A percentile compares a stretch with the other conserved stretches of the same genome.
Evolutionary conservation across 2,888 invertebrate genomes (phyloP).

Genomic region (Thecocarcelia acutangulata): DNA sequence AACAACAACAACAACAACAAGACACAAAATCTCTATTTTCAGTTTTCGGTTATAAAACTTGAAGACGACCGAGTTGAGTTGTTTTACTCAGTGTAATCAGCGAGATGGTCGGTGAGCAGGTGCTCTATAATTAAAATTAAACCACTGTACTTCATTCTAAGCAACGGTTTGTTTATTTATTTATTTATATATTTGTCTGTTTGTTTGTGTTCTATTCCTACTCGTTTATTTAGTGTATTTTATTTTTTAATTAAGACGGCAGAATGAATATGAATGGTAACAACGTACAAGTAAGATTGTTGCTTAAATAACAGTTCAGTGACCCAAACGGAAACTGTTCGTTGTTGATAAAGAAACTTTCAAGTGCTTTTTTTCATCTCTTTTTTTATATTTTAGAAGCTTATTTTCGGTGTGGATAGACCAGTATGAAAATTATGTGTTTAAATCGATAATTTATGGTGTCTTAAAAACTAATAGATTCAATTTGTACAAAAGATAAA

Average conservation of each 20-base stretch:
- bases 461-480: too few species aligned
- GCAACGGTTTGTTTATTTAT: too few species aligned
- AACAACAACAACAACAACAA: conserved; percentile 10
- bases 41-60: conserved; percentile 19
- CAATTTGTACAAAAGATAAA: too few species aligned
- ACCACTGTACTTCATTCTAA: not conserved
- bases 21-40: conserved; percentile 2
- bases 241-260: not conserved
- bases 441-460: too few species aligned
- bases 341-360: not conserved
- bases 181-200: too few species aligned
- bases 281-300: not conserved
- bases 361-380: not conserved
- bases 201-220: too few species aligned
- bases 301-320: conserved; percentile 30
- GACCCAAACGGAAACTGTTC: conserved; percentile 5
- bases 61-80: conserved; percentile 21
- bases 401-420: too few species aligned
- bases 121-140: conserved; percentile 60
- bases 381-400: too few species aligned
- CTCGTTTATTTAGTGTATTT: not conserved
- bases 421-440: not conserved
- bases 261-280: not conserved
- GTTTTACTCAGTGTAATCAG: not conserved
- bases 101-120: conserved; percentile 58